phyloP scores from a whole-genome alignment of 2,797 vertebrate genomes.

The Morelia viridis region DNA sequence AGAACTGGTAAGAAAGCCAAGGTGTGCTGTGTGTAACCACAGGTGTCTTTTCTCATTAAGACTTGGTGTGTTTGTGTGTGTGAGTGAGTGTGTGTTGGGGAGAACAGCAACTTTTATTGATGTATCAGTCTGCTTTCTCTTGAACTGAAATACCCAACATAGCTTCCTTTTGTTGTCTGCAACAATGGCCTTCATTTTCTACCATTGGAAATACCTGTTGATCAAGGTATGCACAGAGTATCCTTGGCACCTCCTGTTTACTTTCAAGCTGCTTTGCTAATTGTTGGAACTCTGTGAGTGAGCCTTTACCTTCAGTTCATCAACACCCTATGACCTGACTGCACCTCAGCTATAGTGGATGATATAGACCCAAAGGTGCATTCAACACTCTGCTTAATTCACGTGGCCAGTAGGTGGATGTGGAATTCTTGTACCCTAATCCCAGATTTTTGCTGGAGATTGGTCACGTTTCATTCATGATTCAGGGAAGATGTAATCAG shows the following conservation, averaged over 20 bases:
- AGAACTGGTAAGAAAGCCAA: slow-evolving; percentile 77
- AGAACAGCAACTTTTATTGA: rapidly evolving
- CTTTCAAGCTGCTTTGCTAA: background rate
- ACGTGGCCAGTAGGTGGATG: background rate
- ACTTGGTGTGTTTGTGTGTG: rapidly evolving
- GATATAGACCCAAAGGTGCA: background rate
- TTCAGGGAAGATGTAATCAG: background rate
- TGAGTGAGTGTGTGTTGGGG: rapidly evolving
- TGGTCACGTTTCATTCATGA: background rate
- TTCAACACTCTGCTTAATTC: background rate
- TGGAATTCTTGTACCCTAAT: background rate
- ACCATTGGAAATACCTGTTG: no score
- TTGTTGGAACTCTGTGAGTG: background rate
- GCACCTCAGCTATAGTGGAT: background rate
- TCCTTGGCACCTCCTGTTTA: background rate
- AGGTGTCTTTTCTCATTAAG: rapidly evolving
- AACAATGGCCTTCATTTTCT: background rate
- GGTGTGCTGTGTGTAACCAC: rapidly evolving
- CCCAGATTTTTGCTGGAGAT: background rate
- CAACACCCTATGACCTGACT: background rate
- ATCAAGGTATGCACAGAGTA: background rate
- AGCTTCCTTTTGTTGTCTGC: background rate
- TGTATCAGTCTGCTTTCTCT: background rate
- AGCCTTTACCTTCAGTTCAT: background rate
- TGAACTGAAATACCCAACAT: background rate